These are phyloP conservation scores for Odocoileus hemionus DNA, from an alignment of 2,113 vertebrate species.

Conservation along the genomic window DNA sequence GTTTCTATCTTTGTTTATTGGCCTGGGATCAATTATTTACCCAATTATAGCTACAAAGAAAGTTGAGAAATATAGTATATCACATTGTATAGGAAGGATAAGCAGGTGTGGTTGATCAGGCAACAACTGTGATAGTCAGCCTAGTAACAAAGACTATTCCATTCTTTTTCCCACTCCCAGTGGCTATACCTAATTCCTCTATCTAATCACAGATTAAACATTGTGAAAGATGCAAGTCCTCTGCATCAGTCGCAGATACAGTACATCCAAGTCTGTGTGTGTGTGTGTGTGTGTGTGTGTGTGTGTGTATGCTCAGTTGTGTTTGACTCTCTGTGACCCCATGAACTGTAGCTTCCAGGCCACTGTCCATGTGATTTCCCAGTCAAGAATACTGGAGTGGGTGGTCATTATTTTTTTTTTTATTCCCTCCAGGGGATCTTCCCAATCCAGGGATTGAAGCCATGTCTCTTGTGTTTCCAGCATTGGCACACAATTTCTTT, in stretches of 20 bases:
- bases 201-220: background rate
- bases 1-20: background rate
- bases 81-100: background rate
- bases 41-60: background rate
- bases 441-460: background rate
- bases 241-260: background rate
- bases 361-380: background rate
- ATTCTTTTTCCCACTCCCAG: background rate
- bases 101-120: background rate
- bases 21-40: background rate
- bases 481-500: background rate
- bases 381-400: background rate
- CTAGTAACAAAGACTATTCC: background rate
- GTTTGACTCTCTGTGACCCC: background rate
- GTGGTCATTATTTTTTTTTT: background rate
- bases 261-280: background rate
- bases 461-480: background rate
- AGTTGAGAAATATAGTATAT: background rate
- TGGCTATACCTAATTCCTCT: fast-evolving
- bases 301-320: background rate
- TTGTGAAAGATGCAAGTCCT: background rate
- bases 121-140: background rate
- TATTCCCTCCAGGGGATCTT: no score
- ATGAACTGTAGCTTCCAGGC: background rate
- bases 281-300: no score